Base-by-base conservation (phyloP, 2,113 vertebrate species). In the Mesembrinibis cayennensis region DNA sequence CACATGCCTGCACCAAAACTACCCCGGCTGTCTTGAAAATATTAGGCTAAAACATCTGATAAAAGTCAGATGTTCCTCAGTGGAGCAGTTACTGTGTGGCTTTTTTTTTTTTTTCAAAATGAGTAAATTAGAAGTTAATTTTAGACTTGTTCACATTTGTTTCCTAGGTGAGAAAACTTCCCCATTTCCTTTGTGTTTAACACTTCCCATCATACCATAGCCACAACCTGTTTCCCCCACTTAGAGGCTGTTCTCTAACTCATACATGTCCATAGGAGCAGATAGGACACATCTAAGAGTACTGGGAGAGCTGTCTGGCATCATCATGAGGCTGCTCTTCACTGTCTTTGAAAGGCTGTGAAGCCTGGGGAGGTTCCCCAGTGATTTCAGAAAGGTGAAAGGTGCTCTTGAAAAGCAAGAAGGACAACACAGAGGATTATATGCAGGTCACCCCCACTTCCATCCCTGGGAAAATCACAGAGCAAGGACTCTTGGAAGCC, bases 211-310 rank as follows among this genome's bases (percentile, higher is more conserved):
- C 15, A 45, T 42, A 67, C 8, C 58, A 42, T 3, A 73, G 44
- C 23, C 78, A 74, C 49, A 86, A 17, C 13, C 21, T 29, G 6
- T 42, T 78, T 66, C 34, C 16, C 27, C 12, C 7, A 8, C 14
- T 38, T 49, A 13, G 23, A 6, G 0, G 0, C 47, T 32, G 42
- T n/a, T 62, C 32, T 62, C 32, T 32, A 36, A 34, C 9, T 44
- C 42, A 13, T 45, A 7, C 8, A 42, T 81, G 55, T 32, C 72
- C 38, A 10, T 4, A 45, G 56, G 5, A 82, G 13, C 8, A 58
- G 38, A 50, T 0, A 61, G 40, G 27, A 40, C 23, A 29, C 16
- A 50, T 6, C 17, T 59, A 29, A 62, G 30, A 30, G 30, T 13
- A 52, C 10, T 4, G 5, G 44, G 11, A 82, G 42, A 52, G 27